Evolutionary conservation across 1,140 invertebrate genomes (phyloP).

Genomic region (Telenomus remus): DNA sequence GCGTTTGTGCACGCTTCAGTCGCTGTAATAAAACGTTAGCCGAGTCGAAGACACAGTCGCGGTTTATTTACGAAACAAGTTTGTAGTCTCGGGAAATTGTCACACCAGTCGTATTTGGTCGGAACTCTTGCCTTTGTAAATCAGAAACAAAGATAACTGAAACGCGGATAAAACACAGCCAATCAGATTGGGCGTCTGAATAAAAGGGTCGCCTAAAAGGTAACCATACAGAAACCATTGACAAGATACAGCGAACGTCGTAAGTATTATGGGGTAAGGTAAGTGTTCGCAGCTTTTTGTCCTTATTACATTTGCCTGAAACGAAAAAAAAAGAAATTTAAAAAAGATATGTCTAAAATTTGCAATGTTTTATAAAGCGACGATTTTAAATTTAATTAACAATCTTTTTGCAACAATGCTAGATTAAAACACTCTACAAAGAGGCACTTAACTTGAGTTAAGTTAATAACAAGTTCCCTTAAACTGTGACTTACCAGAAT

Average conservation of each 20-base stretch:
- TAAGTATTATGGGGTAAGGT: constrained; percentile 86
- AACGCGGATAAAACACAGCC: constrained; percentile 81
- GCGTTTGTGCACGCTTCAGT: constrained; percentile 1
- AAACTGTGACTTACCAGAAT: constrained; percentile 77
- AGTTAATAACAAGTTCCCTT: no score
- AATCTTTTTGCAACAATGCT: no score
- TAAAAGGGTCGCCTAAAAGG: constrained; percentile 82
- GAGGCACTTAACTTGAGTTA: no score
- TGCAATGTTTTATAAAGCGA: no score
- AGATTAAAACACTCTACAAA: no score
- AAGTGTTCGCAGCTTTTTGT: constrained; percentile 85
- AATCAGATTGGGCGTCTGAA: constrained; percentile 84
- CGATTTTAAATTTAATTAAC: no score
- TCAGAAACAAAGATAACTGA: constrained; percentile 82
- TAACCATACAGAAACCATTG: constrained; percentile 87
- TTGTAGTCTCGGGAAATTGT: constrained; percentile 17
- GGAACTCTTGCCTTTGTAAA: constrained; percentile 78
- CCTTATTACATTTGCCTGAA: constrained; percentile 82
- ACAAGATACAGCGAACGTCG: constrained; percentile 83
- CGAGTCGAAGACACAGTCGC: background rate
- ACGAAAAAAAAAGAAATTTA: constrained; percentile 23
- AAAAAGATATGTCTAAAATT: constrained; percentile 3
- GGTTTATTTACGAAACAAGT: constrained; percentile 11
- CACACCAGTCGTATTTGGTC: constrained; percentile 63
- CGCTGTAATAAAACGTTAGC: constrained; percentile 3